Percentiles rank a stretch among this genome's conserved stretches.
Conservation (phyloP, 2,888 invertebrate genomes). For the Cheiracanthium punctorium region DNA sequence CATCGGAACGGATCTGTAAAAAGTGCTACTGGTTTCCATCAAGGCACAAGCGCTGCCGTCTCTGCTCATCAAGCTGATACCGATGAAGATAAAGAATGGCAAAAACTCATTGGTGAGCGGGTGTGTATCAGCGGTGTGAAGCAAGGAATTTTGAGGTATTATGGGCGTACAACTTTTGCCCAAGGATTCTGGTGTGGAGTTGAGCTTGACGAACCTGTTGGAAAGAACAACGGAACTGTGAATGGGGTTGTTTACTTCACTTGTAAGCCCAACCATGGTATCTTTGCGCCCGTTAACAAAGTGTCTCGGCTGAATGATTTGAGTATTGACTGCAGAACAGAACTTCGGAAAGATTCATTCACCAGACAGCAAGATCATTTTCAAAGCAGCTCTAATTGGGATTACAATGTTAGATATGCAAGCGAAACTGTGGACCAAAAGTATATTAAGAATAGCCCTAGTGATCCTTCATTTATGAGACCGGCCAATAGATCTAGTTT, state of each 20-base stretch:
- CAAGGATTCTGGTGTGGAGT: slow-evolving; percentile 82
- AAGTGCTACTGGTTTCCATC: neutral
- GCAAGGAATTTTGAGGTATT: slow-evolving; percentile 79
- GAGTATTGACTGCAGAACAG: slow-evolving; percentile 21
- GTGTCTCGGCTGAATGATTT: slow-evolving; percentile 74
- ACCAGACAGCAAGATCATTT: neutral
- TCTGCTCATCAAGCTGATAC: neutral
- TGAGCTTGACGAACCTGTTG: slow-evolving; percentile 80
- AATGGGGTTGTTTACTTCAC: slow-evolving; percentile 81
- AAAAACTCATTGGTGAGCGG: slow-evolving; percentile 75
- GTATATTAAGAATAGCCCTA: slow-evolving; percentile 44
- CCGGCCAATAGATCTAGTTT: neutral
- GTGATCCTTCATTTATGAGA: slow-evolving; percentile 51
- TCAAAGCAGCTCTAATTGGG: slow-evolving; percentile 12
- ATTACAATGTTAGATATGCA: slow-evolving; percentile 20
- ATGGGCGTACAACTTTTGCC: slow-evolving; percentile 80
- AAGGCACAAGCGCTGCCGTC: neutral
- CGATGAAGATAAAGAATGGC: slow-evolving; percentile 60
- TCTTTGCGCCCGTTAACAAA: slow-evolving; percentile 81
- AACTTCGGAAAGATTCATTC: neutral
- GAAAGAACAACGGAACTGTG: slow-evolving; percentile 82
- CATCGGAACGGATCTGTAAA: slow-evolving; percentile 9
- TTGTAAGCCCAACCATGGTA: slow-evolving; percentile 80
- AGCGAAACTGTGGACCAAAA: neutral
- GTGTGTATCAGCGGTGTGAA: slow-evolving; percentile 77